phyloP scores from a whole-genome alignment of 2,888 invertebrate genomes.

The Dasypolia templi region DNA sequence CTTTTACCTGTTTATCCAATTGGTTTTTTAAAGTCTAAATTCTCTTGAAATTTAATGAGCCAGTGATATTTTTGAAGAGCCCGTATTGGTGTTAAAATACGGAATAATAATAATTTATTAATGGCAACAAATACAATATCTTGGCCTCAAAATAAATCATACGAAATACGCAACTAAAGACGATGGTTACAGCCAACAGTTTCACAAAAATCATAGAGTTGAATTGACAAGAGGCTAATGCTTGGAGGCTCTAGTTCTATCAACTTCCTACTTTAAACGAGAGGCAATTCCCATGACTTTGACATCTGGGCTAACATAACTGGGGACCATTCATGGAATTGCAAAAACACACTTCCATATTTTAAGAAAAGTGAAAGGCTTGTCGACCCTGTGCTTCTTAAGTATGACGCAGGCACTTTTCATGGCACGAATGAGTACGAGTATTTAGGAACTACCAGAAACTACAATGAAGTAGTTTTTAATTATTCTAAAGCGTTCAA shows the following conservation, averaged over 20 bases:
- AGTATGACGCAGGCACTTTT: conserved; percentile 57
- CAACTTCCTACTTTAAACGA: conserved; percentile 88
- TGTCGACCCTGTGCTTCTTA: conserved; percentile 55
- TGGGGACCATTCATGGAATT: conserved; percentile 89
- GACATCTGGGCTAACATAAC: conserved; percentile 87
- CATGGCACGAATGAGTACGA: conserved; percentile 82
- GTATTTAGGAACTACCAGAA: conserved; percentile 78
- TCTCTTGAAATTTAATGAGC: too few relatives aligned
- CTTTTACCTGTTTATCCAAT: neutral
- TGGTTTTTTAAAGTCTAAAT: too few relatives aligned
- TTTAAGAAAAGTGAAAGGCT: conserved; percentile 86
- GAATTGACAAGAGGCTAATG: conserved; percentile 89
- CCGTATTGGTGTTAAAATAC: neutral
- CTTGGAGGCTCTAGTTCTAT: conserved; percentile 89
- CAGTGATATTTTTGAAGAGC: too few relatives aligned
- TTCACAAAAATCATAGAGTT: conserved; percentile 45
- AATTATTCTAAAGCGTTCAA: conserved; percentile 76
- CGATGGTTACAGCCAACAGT: conserved; percentile 51
- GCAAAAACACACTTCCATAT: conserved; percentile 84
- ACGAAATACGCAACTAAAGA: too few relatives aligned
- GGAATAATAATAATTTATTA: neutral
- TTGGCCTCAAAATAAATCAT: neutral
- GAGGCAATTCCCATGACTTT: conserved; percentile 76
- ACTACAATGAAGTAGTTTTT: conserved; percentile 48
- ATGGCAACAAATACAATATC: neutral